phyloP scores from a whole-genome alignment of 1,140 invertebrate genomes.

The Latrodectus geometricus region DNA sequence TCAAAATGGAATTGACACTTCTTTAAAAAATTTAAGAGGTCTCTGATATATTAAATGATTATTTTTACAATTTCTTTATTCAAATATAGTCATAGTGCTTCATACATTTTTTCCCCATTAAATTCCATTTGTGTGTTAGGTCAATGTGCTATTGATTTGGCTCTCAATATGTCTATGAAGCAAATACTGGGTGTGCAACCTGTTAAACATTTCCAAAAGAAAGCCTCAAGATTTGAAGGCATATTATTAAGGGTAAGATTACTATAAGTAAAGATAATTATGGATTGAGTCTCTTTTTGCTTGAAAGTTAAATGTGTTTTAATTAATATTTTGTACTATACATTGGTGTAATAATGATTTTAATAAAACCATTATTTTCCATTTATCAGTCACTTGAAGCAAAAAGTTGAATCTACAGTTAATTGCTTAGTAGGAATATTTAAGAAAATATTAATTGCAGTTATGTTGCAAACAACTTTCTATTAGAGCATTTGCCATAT shows the following conservation, averaged over 20 bases:
- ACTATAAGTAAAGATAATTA: no score
- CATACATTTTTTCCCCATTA: background rate
- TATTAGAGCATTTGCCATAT: no score
- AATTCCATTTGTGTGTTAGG: constrained; percentile 70
- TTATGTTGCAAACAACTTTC: no score
- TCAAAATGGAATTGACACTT: constrained; percentile 73
- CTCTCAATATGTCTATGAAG: constrained; percentile 75
- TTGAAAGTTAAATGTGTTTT: no score
- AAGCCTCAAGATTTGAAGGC: constrained; percentile 76
- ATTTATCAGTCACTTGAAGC: no score
- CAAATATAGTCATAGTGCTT: background rate
- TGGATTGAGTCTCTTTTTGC: no score
- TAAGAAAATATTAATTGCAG: no score
- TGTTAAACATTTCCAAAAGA: constrained; percentile 73
- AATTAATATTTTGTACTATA: no score
- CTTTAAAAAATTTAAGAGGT: constrained; percentile 70
- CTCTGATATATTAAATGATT: constrained; percentile 57
- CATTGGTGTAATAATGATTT: no score
- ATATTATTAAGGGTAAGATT: constrained; percentile 73
- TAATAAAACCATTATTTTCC: no score
- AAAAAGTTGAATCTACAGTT: no score
- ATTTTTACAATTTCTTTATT: constrained; percentile 1
- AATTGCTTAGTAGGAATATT: no score
- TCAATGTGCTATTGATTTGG: constrained; percentile 75
- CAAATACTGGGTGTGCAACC: constrained; percentile 77